Evolutionary conservation across 2,888 invertebrate species (phyloP), one percentile per base, ranked within the genome.

Genomic region (Agriotes lineatus): DNA sequence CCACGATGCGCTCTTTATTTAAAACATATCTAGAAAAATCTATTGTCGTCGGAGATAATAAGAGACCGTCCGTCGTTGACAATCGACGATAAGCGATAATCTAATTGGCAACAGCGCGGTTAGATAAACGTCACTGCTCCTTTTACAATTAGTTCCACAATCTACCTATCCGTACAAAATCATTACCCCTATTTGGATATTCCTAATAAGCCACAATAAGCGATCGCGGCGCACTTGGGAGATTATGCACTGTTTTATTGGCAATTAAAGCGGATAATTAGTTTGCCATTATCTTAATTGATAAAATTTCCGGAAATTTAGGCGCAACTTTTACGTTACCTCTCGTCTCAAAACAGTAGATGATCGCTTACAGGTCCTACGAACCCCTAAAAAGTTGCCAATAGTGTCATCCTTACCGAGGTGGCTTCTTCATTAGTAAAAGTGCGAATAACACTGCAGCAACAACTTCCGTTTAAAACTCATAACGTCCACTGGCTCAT

Each of bases 391-490:
- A 63, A 59, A 63, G 42, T 60, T 50, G 44, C 58, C 52, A 72
- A 70, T 69, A 72, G 70, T 73, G 74, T 74, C 74, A 72, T 75
- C 75, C 73, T 77, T 77, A 77, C 77, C 77, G 75, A 75, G 75
- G 76, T 72, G 70, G 74, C 71, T 74, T 76, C 77, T 77, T 77
- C 77, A 77, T 76, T 67, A 67, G 70, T 67, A 71, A 67, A 61
- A 58, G 63, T 67, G 58, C 56, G 58, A 66, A 69, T 54, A 66
- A 65, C 69, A 62, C 69, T 70, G 69, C 66, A 33, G 69, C 52
- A 70, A 62, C 48, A 69, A 69, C 59, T 69, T 70, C 62, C 62
- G 58, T 65, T 70, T 70, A 61, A 66, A 66, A 60, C 56, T 65
- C 69, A 70, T 70, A 70, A 70, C 48, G 66, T 70, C 44, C 61